A percentile compares a stretch with the other conserved stretches of the same genome.
Evolutionary conservation across 2,888 invertebrate genomes (phyloP).

Genomic region (Clistopyga incitator): DNA sequence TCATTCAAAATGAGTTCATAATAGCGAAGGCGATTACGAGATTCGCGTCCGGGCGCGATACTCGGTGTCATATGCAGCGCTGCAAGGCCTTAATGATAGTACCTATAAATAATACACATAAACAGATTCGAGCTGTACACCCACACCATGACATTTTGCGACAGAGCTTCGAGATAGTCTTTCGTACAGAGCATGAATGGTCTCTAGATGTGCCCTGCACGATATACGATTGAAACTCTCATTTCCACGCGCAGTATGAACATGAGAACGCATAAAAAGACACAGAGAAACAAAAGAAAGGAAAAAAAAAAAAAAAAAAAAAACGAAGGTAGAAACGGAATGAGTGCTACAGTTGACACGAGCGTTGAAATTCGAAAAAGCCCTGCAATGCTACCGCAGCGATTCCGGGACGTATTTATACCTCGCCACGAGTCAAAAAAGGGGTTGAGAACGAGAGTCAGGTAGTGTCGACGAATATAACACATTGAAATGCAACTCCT

Average conservation of each 20-base stretch:
- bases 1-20: not conserved
- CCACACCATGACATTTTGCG: not conserved
- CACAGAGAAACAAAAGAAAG: not conserved
- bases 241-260: slow-evolving; percentile 57
- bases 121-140: not conserved
- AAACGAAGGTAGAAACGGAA: not conserved
- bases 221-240: slow-evolving; percentile 49
- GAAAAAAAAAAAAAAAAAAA: slow-evolving; percentile 10
- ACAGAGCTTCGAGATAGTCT: slow-evolving; percentile 36
- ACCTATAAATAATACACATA: not conserved
- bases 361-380: slow-evolving; percentile 39
- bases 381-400: slow-evolving; percentile 26
- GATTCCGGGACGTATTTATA: slow-evolving; percentile 37
- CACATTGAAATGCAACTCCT: slow-evolving; percentile 25
- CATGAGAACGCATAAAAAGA: slow-evolving; percentile 26
- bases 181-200: slow-evolving; percentile 25
- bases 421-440: slow-evolving; percentile 6
- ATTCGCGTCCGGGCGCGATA: not conserved
- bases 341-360: slow-evolving; percentile 5
- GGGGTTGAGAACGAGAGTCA: slow-evolving; percentile 25
- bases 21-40: slow-evolving; percentile 14
- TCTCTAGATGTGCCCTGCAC: slow-evolving; percentile 20
- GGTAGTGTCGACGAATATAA: not conserved
- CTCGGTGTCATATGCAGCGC: not conserved
- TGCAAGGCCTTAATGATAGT: not conserved